These are phyloP conservation scores for Gerris buenoi DNA, from an alignment of 1,140 invertebrate genomes.

Conservation along the genomic window DNA sequence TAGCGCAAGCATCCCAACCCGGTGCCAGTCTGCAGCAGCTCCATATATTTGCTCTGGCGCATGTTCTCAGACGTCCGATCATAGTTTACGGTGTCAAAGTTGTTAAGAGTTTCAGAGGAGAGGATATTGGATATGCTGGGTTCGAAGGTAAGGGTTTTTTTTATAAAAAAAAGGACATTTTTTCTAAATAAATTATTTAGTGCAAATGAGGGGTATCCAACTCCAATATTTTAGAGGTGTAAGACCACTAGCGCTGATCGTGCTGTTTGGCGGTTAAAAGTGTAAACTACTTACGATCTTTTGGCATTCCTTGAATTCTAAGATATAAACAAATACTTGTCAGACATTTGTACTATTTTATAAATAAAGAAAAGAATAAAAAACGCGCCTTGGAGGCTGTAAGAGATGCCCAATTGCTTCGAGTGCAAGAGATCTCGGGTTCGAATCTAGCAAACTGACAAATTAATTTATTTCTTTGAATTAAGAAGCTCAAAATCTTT, in stretches of 20 bases:
- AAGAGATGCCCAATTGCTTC: background rate
- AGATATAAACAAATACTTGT: too few species aligned
- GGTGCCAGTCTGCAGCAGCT: slow-evolving; percentile 83
- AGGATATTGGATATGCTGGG: slow-evolving; percentile 80
- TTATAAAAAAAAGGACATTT: background rate
- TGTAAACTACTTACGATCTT: too few species aligned
- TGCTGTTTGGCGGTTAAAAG: too few species aligned
- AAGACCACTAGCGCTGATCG: too few species aligned
- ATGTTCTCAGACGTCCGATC: slow-evolving; percentile 81
- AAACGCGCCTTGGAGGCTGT: background rate
- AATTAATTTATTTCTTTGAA: too few species aligned
- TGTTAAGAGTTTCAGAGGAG: slow-evolving; percentile 89
- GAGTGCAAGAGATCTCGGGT: too few species aligned
- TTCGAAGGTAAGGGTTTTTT: slow-evolving; percentile 57
- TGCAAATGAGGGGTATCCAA: background rate
- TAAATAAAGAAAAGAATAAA: too few species aligned
- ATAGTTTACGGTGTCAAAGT: slow-evolving; percentile 94
- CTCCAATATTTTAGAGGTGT: too few species aligned
- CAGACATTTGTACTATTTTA: too few species aligned
- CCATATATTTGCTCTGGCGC: slow-evolving; percentile 86
- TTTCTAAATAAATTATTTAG: background rate
- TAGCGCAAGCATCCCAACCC: slow-evolving; percentile 63
- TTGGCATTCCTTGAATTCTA: too few species aligned
- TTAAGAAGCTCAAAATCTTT: too few species aligned
- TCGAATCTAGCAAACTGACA: too few species aligned